A percentile compares a stretch with the other conserved stretches of the same genome.
These are phyloP conservation scores for Sabatieria punctata DNA, from an alignment of 2,888 invertebrate species.

Conservation along the genomic window DNA sequence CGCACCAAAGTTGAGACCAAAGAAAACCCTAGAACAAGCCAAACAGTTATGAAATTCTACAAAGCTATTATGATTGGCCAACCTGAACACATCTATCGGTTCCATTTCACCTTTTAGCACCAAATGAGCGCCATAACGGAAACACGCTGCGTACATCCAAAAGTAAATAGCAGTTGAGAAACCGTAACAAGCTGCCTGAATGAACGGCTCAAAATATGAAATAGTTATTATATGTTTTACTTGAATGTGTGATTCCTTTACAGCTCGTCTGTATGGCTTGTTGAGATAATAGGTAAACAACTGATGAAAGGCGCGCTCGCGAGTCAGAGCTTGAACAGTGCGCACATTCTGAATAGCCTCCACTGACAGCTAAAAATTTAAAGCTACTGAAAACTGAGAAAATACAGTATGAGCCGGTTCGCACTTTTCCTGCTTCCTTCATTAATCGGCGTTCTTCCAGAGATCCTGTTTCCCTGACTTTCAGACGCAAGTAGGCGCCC, in stretches of 20 bases:
- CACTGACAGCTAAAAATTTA: conserved; percentile 29
- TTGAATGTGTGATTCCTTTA: conserved; percentile 5
- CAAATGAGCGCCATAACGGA: conserved; percentile 27
- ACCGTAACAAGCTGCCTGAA: conserved; percentile 9
- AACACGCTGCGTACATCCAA: conserved; percentile 29
- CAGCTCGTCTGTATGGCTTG: conserved; percentile 25
- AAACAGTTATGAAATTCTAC: no score
- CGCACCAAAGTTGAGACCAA: conserved; percentile 38
- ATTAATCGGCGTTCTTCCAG: no score
- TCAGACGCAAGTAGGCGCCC: no score
- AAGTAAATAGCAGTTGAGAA: conserved; percentile 22
- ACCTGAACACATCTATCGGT: conserved; percentile 33
- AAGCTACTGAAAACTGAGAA: no score
- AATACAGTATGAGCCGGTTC: no score
- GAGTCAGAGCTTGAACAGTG: conserved; percentile 35
- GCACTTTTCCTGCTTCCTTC: no score
- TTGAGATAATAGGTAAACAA: conserved; percentile 25
- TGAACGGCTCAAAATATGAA: no score
- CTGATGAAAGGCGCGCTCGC: conserved; percentile 32
- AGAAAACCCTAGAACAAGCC: conserved; percentile 41
- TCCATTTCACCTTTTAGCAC: conserved; percentile 34
- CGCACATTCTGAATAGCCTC: conserved; percentile 37
- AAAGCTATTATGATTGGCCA: no score
- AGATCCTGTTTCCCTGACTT: no score
- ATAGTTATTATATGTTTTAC: no score